phyloP scores from a whole-genome alignment of 1,140 invertebrate genomes.

The Trichonephila clavata region DNA sequence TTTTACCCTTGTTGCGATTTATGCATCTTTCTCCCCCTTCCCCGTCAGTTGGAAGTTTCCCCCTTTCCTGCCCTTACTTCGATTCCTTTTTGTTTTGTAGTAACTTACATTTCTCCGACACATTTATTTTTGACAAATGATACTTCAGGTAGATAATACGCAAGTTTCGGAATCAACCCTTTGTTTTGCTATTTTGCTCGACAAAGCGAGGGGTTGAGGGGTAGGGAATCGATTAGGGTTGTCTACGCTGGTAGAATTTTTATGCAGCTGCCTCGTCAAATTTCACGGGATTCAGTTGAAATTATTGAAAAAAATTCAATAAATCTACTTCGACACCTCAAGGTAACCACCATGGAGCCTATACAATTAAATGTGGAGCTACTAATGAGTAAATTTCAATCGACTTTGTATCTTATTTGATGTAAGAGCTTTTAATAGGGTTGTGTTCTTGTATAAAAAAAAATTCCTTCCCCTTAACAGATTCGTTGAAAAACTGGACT shows the following conservation, averaged over 20 bases:
- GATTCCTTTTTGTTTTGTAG: slow-evolving; percentile 53
- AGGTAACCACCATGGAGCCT: background rate
- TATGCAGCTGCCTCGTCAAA: background rate
- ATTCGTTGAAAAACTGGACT: no score
- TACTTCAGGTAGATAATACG: slow-evolving; percentile 57
- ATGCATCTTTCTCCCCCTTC: slow-evolving; percentile 44
- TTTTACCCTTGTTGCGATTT: slow-evolving; percentile 69
- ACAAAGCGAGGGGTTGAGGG: background rate
- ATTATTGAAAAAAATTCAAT: slow-evolving; percentile 1
- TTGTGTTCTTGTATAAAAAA: background rate
- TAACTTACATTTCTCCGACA: slow-evolving; percentile 65
- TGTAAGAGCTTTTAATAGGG: background rate
- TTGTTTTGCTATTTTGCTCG: slow-evolving; percentile 47
- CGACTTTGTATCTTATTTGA: background rate
- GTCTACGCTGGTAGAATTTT: background rate
- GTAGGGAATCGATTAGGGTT: background rate
- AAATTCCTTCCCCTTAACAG: no score
- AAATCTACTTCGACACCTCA: background rate
- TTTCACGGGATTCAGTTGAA: background rate
- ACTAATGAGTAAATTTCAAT: background rate
- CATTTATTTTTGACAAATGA: slow-evolving; percentile 76
- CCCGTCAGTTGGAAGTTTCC: background rate
- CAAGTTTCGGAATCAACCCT: slow-evolving; percentile 60
- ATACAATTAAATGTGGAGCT: background rate
- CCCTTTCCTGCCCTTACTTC: slow-evolving; percentile 31